These are phyloP conservation scores for Halichoerus grypus DNA, from an alignment of 2,113 vertebrate genomes.

Conservation along the genomic window DNA sequence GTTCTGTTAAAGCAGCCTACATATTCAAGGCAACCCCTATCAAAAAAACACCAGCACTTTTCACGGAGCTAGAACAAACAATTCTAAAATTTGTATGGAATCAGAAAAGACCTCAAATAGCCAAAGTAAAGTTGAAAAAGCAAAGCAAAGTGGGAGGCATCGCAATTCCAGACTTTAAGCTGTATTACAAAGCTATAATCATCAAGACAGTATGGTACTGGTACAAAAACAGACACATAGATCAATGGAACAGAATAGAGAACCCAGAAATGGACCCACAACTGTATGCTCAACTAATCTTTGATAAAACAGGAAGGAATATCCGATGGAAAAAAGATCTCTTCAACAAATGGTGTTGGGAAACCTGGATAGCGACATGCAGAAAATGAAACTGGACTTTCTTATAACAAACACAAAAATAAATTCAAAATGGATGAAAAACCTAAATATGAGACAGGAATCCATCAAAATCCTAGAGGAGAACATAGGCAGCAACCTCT, in stretches of 20 bases:
- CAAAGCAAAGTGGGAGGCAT: not conserved
- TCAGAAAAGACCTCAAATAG: not conserved
- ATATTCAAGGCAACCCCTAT: not conserved
- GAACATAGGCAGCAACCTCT: too few relatives aligned
- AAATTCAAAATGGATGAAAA: too few relatives aligned
- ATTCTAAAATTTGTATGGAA: not conserved
- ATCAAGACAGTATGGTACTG: not conserved
- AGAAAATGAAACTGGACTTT: too few relatives aligned
- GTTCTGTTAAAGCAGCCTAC: not conserved
- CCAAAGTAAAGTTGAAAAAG: not conserved
- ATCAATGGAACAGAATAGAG: not conserved
- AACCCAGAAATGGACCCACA: not conserved
- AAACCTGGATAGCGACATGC: too few relatives aligned
- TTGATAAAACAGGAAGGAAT: too few relatives aligned
- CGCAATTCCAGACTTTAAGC: not conserved
- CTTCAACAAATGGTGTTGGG: too few relatives aligned
- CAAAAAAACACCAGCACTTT: not conserved
- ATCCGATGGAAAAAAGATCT: too few relatives aligned
- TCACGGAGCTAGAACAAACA: not conserved
- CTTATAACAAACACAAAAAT: too few relatives aligned
- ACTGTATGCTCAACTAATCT: not conserved
- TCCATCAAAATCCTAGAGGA: too few relatives aligned
- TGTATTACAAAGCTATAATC: not conserved
- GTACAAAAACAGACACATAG: not conserved
- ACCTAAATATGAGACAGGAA: too few relatives aligned